Base-by-base conservation (phyloP, 2,113 vertebrate genomes). In the Symphodus melops region DNA sequence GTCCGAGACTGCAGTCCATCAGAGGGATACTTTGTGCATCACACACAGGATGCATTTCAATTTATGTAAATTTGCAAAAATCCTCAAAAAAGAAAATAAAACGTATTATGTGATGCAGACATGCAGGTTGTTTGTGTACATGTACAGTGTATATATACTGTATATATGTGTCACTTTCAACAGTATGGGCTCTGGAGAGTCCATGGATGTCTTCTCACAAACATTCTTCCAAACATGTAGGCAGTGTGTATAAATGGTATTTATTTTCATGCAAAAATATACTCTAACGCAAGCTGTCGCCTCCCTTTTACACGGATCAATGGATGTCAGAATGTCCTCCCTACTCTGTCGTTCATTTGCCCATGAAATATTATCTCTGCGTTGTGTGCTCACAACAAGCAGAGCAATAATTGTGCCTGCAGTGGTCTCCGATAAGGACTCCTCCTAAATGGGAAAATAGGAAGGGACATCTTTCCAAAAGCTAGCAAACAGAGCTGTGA, bases 321-420 rank as follows among this genome's bases (percentile, higher is more conserved):
- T 82, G 71, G 48, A 51, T 58, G 83, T 83, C 80, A 77, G 20
- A 68, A 58, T 14, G 60, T 46, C 63, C 62, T 49, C 72, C 60
- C 60, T 64, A 33, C 70, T 61, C 72, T 78, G 70, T 51, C 59
- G 57, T 72, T 82, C 78, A 77, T 86, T 89, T 85, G 14, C 62
- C 70, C 66, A 44, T 82, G 72, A 88, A 83, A 87, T 71, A 82
- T 84, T 79, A 84, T 87, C 82, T 80, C 76, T 49, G 62, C 79
- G 57, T 65, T 71, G 57, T 65, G 41, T 48, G 39, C 74, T 69
- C 68, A 68, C 65, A 72, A 84, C 79, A 69, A 85, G 79, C 83
- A 8, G 59, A 13, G 51, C 58, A 78, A 78, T 86, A 79, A 87
- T 78, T 74, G 71, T 23, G 23, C 81, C 86, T 56, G 48, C 59